Percentiles rank a stretch among this genome's conserved stretches.
Conservation (phyloP, 2,888 invertebrate species). For the Drosophila borborema region DNA sequence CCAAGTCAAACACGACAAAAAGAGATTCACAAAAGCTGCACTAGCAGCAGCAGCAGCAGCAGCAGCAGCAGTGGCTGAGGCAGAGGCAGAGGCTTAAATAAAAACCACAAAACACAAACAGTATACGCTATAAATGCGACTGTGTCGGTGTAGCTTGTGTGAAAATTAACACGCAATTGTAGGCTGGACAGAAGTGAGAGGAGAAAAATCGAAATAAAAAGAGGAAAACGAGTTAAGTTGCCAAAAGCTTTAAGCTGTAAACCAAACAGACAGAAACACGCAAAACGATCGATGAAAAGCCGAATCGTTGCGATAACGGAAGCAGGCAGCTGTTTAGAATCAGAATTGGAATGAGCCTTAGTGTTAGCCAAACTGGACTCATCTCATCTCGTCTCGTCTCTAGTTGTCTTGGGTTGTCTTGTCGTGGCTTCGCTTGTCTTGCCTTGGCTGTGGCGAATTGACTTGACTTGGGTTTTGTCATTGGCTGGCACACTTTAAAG, state of each 20-base stretch:
- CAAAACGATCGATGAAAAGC: conserved; percentile 74
- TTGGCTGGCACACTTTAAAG: conserved; percentile 79
- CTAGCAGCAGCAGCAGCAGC: conserved; percentile 14
- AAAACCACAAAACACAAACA: conserved; percentile 70
- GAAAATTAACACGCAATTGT: conserved; percentile 81
- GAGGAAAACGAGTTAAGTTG: conserved; percentile 58
- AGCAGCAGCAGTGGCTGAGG: neutral
- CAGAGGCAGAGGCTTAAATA: conserved; percentile 34
- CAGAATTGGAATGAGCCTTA: conserved; percentile 12
- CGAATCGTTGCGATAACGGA: conserved; percentile 53
- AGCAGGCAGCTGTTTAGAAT: conserved; percentile 36
- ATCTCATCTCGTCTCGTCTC: conserved; percentile 24
- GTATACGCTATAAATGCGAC: conserved; percentile 52
- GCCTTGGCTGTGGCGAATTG: conserved; percentile 39
- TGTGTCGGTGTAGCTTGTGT: conserved; percentile 49
- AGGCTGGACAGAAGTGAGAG: conserved; percentile 56
- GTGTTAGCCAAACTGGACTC: conserved; percentile 29
- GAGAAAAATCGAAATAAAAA: conserved; percentile 55
- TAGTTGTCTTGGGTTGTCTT: conserved; percentile 7
- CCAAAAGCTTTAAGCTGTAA: conserved; percentile 67
- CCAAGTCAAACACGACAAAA: conserved; percentile 51
- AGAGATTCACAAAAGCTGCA: conserved; percentile 12
- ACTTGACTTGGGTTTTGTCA: conserved; percentile 53
- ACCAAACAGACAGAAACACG: conserved; percentile 68
- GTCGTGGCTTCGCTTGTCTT: conserved; percentile 10